Conservation (phyloP, 1,140 invertebrate species). For the Drosophila carrolli region DNA sequence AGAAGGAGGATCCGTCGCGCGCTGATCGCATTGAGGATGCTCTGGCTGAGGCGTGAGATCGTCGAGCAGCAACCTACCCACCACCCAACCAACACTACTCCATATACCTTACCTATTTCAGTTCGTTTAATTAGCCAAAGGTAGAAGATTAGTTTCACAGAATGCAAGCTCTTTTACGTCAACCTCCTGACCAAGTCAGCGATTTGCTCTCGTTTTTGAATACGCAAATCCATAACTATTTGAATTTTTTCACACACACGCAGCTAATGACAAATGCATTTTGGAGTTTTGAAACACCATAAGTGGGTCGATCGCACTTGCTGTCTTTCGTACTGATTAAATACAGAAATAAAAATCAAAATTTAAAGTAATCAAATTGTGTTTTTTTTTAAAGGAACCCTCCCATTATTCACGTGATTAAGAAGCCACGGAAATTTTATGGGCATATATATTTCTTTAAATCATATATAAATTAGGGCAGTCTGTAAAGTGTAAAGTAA, state of each 20-base stretch:
- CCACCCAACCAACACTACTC: neutral
- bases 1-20: constrained; percentile 16
- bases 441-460: neutral
- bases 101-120: neutral
- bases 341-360: constrained; percentile 34
- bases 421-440: neutral
- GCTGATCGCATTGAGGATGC: constrained; percentile 43
- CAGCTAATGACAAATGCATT: constrained; percentile 32
- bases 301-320: constrained; percentile 5
- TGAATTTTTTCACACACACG: neutral
- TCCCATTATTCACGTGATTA: neutral
- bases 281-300: neutral
- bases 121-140: constrained; percentile 26
- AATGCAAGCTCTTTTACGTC: neutral
- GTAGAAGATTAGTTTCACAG: constrained; percentile 16
- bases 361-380: constrained; percentile 10
- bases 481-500: neutral
- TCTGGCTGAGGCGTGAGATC: constrained; percentile 35
- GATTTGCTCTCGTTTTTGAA: neutral
- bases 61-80: neutral
- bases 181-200: constrained; percentile 22
- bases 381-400: neutral
- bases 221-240: no score
- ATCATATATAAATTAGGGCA: no score
- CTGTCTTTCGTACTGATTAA: constrained; percentile 29